These are phyloP conservation scores for Mustela lutreola DNA, from an alignment of 2,113 vertebrate genomes.

Conservation along the genomic window DNA sequence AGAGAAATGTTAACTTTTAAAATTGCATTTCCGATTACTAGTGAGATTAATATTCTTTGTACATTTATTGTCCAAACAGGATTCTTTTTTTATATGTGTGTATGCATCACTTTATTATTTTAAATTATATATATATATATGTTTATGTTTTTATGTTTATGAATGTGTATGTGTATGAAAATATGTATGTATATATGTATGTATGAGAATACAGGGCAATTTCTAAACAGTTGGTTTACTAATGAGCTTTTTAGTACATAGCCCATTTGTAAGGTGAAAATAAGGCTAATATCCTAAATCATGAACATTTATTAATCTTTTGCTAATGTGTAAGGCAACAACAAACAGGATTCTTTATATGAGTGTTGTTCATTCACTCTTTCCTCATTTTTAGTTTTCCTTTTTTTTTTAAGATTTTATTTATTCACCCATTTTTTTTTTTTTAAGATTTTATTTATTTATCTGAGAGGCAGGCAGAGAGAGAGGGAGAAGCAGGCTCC, in stretches of 20 bases:
- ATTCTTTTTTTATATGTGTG: neutral
- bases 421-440: slow-evolving; percentile 22
- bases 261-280: neutral
- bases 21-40: neutral
- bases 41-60: neutral
- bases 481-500: too few relatives aligned
- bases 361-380: neutral
- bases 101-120: neutral
- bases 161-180: neutral
- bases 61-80: neutral
- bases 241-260: slow-evolving; percentile 16
- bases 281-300: slow-evolving; percentile 43
- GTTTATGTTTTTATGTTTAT: neutral
- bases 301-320: neutral
- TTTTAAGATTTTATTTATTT: slow-evolving; percentile 17
- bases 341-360: neutral
- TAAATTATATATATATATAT: neutral
- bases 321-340: neutral
- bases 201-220: neutral
- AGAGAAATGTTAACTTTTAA: slow-evolving; percentile 1
- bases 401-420: neutral
- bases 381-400: neutral
- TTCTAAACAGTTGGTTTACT: slow-evolving; percentile 10
- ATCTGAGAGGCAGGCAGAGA: too few relatives aligned
- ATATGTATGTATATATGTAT: neutral